These are phyloP conservation scores for Plutomurus gul DNA, from an alignment of 1,140 invertebrate genomes.

Conservation along the genomic window DNA sequence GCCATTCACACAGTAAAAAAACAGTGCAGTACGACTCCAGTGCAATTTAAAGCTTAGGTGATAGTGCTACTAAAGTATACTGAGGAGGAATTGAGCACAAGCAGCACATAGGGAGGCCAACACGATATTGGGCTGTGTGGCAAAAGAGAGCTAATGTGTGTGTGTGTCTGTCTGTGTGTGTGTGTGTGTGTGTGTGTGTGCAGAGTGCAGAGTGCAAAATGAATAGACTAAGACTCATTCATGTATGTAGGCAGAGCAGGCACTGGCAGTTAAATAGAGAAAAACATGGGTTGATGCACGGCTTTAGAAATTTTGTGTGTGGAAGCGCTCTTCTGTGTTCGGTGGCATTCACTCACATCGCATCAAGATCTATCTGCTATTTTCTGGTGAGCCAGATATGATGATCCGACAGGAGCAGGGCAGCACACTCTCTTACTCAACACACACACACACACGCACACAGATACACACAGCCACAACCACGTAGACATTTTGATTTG, in stretches of 20 bases:
- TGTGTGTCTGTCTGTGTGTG: background rate
- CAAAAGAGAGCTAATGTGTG: too few species aligned
- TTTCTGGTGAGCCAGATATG: background rate
- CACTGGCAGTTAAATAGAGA: too few species aligned
- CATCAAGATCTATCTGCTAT: background rate
- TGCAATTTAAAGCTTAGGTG: too few species aligned
- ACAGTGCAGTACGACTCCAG: too few species aligned
- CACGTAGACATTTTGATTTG: slow-evolving; percentile 27
- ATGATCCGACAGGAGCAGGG: background rate
- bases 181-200: background rate
- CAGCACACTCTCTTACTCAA: too few species aligned
- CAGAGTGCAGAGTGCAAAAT: background rate
- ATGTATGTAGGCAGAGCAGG: background rate
- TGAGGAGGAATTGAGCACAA: too few species aligned
- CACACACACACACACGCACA: background rate
- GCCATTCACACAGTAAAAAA: too few species aligned
- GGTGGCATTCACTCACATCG: background rate
- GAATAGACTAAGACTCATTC: too few species aligned
- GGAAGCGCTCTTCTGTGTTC: background rate
- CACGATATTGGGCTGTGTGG: too few species aligned
- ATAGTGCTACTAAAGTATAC: too few species aligned
- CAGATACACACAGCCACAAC: background rate
- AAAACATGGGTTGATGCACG: too few species aligned
- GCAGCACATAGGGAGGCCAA: too few species aligned
- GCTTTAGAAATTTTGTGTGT: background rate